These are phyloP conservation scores for Ochropleura plecta DNA, from an alignment of 2,888 invertebrate species.

Conservation along the genomic window DNA sequence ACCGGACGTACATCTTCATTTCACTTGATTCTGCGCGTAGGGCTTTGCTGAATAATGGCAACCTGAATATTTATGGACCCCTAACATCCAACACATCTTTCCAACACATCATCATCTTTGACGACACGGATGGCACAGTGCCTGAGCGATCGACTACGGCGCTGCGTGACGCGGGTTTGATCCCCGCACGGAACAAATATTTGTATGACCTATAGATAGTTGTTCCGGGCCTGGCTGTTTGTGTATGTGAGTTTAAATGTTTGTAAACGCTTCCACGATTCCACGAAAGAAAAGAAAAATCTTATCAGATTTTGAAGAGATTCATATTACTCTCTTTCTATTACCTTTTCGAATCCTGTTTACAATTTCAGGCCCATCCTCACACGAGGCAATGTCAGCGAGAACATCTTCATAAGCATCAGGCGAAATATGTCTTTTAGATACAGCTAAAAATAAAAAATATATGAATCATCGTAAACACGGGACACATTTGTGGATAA, in stretches of 20 bases:
- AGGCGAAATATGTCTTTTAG: constrained; percentile 45
- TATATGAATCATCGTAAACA: neutral
- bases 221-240: too few species aligned
- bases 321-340: neutral
- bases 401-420: constrained; percentile 40
- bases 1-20: too few species aligned
- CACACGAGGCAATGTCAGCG: constrained; percentile 5
- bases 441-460: constrained; percentile 28
- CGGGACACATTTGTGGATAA: neutral
- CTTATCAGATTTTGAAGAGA: neutral
- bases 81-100: neutral
- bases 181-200: too few species aligned
- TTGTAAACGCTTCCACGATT: too few species aligned
- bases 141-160: too few species aligned
- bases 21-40: neutral
- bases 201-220: too few species aligned
- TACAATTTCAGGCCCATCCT: constrained; percentile 27
- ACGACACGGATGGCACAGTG: too few species aligned
- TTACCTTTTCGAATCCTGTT: constrained; percentile 52
- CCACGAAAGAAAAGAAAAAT: too few species aligned
- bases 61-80: neutral
- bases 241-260: too few species aligned
- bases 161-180: too few species aligned
- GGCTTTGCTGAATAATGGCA: neutral
- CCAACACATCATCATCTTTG: too few species aligned